A percentile compares a stretch with the other conserved stretches of the same genome.
phyloP scores from a whole-genome alignment of 2,888 invertebrate genomes.

The Cosmopolites sordidus region DNA sequence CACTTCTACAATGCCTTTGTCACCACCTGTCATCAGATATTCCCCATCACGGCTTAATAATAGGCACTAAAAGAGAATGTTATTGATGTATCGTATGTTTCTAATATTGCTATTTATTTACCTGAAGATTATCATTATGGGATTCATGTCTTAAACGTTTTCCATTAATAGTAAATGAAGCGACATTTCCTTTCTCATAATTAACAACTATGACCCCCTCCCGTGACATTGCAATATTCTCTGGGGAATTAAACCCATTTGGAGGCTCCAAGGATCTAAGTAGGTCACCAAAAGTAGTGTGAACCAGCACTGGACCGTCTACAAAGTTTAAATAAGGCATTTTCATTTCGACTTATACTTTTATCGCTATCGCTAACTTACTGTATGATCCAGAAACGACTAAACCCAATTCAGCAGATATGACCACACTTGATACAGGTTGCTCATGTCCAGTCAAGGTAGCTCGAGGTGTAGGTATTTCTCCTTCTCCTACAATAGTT shows the following conservation, averaged over 20 bases:
- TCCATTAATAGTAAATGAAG: conserved; percentile 93
- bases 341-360: no score
- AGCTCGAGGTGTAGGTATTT: conserved; percentile 91
- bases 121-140: conserved; percentile 93
- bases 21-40: conserved; percentile 96
- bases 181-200: conserved; percentile 87
- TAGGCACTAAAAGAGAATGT: conserved; percentile 64
- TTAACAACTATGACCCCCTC: conserved; percentile 95
- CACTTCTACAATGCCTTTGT: conserved; percentile 95
- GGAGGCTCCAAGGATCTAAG: conserved; percentile 86
- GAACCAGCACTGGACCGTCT: conserved; percentile 96
- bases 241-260: conserved; percentile 68
- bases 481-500: conserved; percentile 95
- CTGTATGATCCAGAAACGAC: conserved; percentile 89
- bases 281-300: conserved; percentile 96
- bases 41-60: conserved; percentile 96
- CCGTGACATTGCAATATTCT: conserved; percentile 88
- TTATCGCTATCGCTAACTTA: no score
- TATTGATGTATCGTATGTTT: not conserved
- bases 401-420: conserved; percentile 95
- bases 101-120: conserved; percentile 42
- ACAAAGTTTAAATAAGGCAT: no score
- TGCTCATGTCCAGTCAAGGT: conserved; percentile 97
- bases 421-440: conserved; percentile 90
- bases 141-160: conserved; percentile 83